Conservation (phyloP, 2,113 vertebrate genomes). For the Tapirus terrestris region DNA sequence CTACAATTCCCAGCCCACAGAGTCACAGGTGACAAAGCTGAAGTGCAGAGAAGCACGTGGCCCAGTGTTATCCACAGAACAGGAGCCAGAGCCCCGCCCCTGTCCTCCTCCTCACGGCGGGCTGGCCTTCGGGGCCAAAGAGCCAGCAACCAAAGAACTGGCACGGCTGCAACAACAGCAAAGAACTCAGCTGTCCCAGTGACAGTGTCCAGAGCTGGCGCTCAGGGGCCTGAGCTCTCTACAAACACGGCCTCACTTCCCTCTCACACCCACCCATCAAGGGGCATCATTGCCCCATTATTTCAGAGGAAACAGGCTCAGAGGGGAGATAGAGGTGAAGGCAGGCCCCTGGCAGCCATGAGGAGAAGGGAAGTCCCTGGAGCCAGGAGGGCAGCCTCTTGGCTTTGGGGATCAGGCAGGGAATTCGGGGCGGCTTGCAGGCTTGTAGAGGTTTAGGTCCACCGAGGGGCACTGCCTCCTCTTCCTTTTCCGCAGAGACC, state of each 20-base stretch:
- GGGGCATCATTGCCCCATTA: neutral
- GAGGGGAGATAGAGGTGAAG: neutral
- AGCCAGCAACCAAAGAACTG: neutral
- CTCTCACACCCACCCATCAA: neutral
- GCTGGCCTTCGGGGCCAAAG: neutral
- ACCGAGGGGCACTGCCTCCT: neutral
- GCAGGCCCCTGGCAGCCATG: neutral
- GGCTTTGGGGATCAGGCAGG: neutral
- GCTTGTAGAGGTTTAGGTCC: neutral
- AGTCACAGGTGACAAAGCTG: neutral
- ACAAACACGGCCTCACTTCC: neutral
- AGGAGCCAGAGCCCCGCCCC: neutral
- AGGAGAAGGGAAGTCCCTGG: neutral
- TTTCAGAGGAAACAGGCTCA: neutral
- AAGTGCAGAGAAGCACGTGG: neutral
- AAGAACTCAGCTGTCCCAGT: neutral
- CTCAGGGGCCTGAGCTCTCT: neutral
- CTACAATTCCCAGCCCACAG: neutral
- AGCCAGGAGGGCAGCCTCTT: neutral
- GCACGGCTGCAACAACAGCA: neutral
- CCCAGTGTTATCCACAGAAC: neutral
- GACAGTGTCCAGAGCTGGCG: neutral
- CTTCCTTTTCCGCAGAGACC: neutral
- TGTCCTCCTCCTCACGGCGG: accelerated
- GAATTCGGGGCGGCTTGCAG: no score